Evolutionary conservation across 2,797 vertebrate genomes (phyloP).

Genomic region (Valencia hispanica): DNA sequence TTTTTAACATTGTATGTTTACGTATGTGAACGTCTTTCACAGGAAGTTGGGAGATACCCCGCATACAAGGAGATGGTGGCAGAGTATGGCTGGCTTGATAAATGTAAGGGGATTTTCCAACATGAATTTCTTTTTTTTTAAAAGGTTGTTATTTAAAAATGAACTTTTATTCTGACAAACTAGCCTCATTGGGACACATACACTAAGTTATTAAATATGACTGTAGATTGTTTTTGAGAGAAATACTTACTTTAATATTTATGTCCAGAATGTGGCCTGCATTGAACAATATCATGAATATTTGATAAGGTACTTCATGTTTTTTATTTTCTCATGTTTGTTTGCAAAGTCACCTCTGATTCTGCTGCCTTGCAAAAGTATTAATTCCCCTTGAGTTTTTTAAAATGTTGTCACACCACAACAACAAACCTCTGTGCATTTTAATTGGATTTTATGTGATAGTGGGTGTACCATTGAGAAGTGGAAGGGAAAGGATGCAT

Average conservation of each 20-base stretch:
- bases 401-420: too few relatives aligned
- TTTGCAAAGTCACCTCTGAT: background rate
- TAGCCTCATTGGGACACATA: background rate
- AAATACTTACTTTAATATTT: background rate
- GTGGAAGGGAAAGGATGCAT: background rate
- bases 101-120: slow-evolving; percentile 80
- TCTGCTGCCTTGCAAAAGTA: background rate
- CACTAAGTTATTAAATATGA: background rate
- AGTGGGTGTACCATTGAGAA: background rate
- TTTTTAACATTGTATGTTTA: background rate
- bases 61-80: slow-evolving; percentile 99
- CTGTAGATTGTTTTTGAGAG: background rate
- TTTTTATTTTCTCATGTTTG: background rate
- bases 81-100: slow-evolving; percentile 97
- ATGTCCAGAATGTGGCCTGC: background rate
- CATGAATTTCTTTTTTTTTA: background rate
- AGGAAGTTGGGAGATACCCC: slow-evolving; percentile 96
- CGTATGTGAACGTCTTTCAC: slow-evolving; percentile 27
- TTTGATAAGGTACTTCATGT: background rate
- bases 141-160: background rate
- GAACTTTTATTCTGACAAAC: background rate
- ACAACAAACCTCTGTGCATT: too few relatives aligned
- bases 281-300: slow-evolving; percentile 13
- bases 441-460: too few relatives aligned
- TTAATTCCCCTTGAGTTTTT: background rate